These are phyloP conservation scores for Volucella inanis DNA, from an alignment of 2,888 invertebrate genomes.

Conservation along the genomic window DNA sequence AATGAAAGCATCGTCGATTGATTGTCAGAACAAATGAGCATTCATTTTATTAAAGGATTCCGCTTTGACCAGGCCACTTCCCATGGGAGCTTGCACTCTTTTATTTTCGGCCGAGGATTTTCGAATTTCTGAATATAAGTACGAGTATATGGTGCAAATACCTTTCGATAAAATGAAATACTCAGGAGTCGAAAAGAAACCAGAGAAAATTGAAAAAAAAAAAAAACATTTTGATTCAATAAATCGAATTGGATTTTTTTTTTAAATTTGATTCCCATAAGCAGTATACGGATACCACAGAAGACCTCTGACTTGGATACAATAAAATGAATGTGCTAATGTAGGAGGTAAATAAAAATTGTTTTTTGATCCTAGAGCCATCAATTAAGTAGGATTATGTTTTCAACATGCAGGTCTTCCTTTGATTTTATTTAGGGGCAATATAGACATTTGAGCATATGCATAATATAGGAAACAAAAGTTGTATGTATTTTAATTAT, in stretches of 20 bases:
- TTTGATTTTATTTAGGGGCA: slow-evolving; percentile 25
- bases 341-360: slow-evolving; percentile 74
- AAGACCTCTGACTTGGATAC: slow-evolving; percentile 39
- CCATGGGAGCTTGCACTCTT: neutral
- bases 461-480: slow-evolving; percentile 19
- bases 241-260: slow-evolving; percentile 68
- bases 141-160: slow-evolving; percentile 55
- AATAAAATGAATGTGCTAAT: slow-evolving; percentile 71
- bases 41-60: slow-evolving; percentile 70
- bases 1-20: slow-evolving; percentile 74
- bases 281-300: slow-evolving; percentile 20
- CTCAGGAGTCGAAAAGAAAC: neutral
- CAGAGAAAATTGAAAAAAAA: slow-evolving; percentile 23
- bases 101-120: slow-evolving; percentile 21
- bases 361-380: slow-evolving; percentile 61
- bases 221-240: slow-evolving; percentile 69
- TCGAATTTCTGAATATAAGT: neutral
- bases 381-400: slow-evolving; percentile 74
- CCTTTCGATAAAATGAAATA: slow-evolving; percentile 59
- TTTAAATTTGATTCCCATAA: slow-evolving; percentile 46
- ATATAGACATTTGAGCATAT: slow-evolving; percentile 9
- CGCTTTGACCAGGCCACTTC: slow-evolving; percentile 64
- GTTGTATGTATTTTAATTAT: slow-evolving; percentile 69
- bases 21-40: slow-evolving; percentile 75
- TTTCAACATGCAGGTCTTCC: slow-evolving; percentile 53